Percentiles rank a stretch among this genome's conserved stretches.
Conservation (phyloP, 2,113 vertebrate genomes). For the Dermatemys mawii region DNA sequence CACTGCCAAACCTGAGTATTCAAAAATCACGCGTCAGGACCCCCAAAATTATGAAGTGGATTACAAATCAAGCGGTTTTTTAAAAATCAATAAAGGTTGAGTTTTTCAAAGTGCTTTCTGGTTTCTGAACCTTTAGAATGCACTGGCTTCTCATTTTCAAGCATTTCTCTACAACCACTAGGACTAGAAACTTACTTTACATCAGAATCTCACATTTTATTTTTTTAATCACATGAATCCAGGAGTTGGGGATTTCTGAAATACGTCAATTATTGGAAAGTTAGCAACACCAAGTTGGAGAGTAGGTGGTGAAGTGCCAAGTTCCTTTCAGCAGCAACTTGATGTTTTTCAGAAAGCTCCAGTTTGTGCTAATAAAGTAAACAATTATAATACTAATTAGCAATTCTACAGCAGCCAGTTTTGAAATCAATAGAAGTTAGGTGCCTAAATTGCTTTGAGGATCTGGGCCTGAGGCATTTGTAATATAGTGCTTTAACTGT, state of each 20-base stretch:
- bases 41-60: not conserved
- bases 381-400: not conserved
- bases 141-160: not conserved
- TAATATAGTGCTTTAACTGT: not conserved
- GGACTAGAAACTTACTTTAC: not conserved
- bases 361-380: not conserved
- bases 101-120: not conserved
- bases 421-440: not conserved
- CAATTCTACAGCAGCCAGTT: not conserved
- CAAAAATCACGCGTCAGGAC: not conserved
- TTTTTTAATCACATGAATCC: not conserved
- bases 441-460: not conserved
- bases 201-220: not conserved
- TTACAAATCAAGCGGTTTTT: rapidly evolving
- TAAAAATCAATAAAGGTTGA: not conserved
- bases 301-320: not conserved
- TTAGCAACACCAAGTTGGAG: not conserved
- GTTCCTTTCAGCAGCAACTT: not conserved
- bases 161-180: not conserved
- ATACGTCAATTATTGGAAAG: not conserved
- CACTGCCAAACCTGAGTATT: not conserved
- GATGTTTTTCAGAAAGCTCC: not conserved
- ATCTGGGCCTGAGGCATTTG: not conserved
- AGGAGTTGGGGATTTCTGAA: not conserved
- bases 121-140: not conserved